Evolutionary conservation across 2,797 vertebrate genomes (phyloP).

Genomic region (Sebastes cheni): DNA sequence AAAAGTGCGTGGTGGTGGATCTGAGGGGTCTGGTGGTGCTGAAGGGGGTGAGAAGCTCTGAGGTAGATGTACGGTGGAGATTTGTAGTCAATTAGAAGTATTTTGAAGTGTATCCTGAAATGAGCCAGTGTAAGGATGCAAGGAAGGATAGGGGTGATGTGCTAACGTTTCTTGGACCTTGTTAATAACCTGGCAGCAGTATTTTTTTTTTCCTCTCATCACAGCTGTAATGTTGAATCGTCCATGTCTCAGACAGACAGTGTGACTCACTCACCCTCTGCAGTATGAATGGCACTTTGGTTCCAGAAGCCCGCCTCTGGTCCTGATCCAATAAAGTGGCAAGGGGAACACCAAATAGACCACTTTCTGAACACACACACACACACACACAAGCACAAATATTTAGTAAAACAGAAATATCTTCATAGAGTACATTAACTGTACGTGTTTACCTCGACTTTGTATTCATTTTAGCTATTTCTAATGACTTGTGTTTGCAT

Average conservation of each 20-base stretch:
- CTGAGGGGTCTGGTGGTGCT: too few species aligned
- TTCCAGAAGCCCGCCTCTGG: slow-evolving; percentile 86
- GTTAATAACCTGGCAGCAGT: too few species aligned
- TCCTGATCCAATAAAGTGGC: slow-evolving; percentile 91
- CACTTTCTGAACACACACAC: slow-evolving; percentile 83
- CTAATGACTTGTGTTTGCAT: not conserved
- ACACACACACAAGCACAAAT: not conserved
- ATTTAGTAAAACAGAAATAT: not conserved
- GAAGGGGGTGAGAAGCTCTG: too few species aligned
- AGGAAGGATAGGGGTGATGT: too few species aligned
- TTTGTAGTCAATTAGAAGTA: too few species aligned
- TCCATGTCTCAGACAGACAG: not conserved
- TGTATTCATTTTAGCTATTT: not conserved
- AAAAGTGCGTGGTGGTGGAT: too few species aligned
- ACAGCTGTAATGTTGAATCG: not conserved
- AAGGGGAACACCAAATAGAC: slow-evolving; percentile 91
- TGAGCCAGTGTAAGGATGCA: too few species aligned
- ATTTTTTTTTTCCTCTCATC: not conserved
- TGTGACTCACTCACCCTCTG: slow-evolving; percentile 86
- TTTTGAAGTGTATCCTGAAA: too few species aligned
- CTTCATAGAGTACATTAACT: not conserved
- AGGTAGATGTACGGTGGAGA: too few species aligned
- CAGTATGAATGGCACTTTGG: slow-evolving; percentile 92
- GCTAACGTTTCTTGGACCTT: too few species aligned
- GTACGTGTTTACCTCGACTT: not conserved